Percentiles rank a stretch among this genome's conserved stretches.
These are phyloP conservation scores for Holocentrus rufus DNA, from an alignment of 2,797 vertebrate species.

Conservation along the genomic window DNA sequence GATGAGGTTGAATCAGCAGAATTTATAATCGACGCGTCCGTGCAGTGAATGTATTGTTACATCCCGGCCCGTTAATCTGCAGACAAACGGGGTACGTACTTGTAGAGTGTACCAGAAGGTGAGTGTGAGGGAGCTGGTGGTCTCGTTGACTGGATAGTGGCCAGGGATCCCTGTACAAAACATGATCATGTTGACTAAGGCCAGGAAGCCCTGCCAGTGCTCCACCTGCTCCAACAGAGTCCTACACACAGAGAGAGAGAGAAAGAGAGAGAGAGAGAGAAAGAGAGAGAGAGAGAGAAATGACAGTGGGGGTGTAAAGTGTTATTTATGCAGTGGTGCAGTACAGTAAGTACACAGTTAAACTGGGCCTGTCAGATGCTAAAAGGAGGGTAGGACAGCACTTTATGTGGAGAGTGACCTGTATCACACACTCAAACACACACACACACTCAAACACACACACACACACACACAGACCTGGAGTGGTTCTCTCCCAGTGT, in stretches of 20 bases:
- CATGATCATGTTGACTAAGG: constrained; percentile 99
- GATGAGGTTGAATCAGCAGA: too few species aligned
- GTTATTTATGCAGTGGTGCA: background rate
- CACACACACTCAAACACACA: constrained; percentile 23
- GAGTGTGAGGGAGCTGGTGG: constrained; percentile 97
- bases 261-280: constrained; percentile 18
- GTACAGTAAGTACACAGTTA: constrained; percentile 6
- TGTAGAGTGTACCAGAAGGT: constrained; percentile 99
- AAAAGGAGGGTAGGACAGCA: background rate
- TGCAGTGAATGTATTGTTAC: too few species aligned
- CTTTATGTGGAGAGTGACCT: background rate
- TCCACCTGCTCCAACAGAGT: constrained; percentile 96
- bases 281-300: background rate
- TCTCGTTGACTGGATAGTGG: constrained; percentile 98
- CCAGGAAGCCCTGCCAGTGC: constrained; percentile 98
- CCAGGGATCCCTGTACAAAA: constrained; percentile 98
- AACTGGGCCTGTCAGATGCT: background rate
- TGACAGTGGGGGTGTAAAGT: background rate
- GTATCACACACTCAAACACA: constrained; percentile 2
- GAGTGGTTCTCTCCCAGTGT: constrained; percentile 98
- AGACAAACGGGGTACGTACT: constrained; percentile 71
- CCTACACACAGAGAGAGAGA: constrained; percentile 72
- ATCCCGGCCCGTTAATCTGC: background rate
- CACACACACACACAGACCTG: constrained; percentile 79
- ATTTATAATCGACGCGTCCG: too few species aligned